phyloP scores from a whole-genome alignment of 2,888 invertebrate species.

The Xylophagus ater region DNA sequence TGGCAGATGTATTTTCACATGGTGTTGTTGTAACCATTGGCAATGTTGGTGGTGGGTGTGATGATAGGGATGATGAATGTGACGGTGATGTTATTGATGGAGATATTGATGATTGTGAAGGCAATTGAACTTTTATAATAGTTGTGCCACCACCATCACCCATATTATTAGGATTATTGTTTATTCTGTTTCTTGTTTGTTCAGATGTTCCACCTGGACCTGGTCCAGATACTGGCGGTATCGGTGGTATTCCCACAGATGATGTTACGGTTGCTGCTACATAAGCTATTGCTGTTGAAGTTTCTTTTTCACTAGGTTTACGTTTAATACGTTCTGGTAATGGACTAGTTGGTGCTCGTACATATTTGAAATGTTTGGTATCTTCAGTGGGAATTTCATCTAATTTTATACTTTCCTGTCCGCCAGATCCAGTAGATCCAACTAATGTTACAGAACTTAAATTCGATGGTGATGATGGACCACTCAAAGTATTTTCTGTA shows the following conservation, averaged over 20 bases:
- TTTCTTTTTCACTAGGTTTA: slow-evolving; percentile 13
- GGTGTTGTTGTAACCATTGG: slow-evolving; percentile 19
- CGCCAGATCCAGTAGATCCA: slow-evolving; percentile 46
- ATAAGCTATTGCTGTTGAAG: slow-evolving; percentile 21
- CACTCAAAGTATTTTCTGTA: slow-evolving; percentile 39
- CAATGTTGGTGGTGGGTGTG: slow-evolving; percentile 10
- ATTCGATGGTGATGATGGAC: slow-evolving; percentile 62
- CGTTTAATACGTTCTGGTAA: slow-evolving; percentile 19
- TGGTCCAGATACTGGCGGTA: no score
- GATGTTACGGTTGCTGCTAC: slow-evolving; percentile 17
- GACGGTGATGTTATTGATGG: slow-evolving; percentile 14
- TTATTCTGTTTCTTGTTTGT: no score
- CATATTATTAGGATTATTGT: no score
- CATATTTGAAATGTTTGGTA: slow-evolving; percentile 20
- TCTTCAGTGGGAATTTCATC: slow-evolving; percentile 31
- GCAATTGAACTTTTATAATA: slow-evolving; percentile 4
- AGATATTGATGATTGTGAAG: slow-evolving; percentile 15
- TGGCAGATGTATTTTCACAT: slow-evolving; percentile 11
- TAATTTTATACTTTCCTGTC: slow-evolving; percentile 36
- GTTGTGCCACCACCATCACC: slow-evolving; percentile 18
- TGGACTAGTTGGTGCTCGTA: slow-evolving; percentile 20
- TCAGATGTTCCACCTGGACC: no score
- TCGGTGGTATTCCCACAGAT: no score
- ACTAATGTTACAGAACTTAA: slow-evolving; percentile 62
- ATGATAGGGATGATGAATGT: slow-evolving; percentile 3